Evolutionary conservation across 2,797 vertebrate genomes (phyloP).

Genomic region (Catamblyrhynchus diadema): DNA sequence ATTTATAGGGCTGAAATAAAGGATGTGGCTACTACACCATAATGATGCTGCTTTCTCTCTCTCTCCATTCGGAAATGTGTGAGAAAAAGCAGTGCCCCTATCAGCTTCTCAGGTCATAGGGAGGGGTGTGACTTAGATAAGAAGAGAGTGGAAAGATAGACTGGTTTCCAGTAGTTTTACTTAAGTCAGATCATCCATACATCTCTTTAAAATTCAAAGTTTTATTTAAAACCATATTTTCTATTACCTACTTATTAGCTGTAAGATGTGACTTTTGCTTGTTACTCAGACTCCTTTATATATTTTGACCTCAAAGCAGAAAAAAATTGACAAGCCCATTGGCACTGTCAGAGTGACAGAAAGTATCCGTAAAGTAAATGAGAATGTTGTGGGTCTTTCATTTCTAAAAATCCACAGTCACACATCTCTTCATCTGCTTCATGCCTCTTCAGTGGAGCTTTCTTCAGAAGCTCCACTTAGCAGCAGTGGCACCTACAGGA

Average conservation of each 20-base stretch:
- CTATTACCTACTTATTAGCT: background rate
- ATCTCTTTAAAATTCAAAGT: background rate
- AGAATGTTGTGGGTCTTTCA: background rate
- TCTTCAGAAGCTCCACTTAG: conserved; percentile 56
- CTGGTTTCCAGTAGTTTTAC: background rate
- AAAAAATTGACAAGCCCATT: background rate
- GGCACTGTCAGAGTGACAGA: background rate
- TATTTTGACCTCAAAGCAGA: background rate
- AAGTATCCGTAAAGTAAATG: background rate
- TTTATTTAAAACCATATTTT: background rate
- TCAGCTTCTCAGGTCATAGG: background rate
- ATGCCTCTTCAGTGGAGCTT: background rate
- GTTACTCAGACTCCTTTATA: background rate
- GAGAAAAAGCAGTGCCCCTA: background rate
- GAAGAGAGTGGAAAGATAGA: background rate
- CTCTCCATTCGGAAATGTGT: background rate
- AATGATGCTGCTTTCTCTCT: background rate
- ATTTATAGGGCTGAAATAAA: background rate
- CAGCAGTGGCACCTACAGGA: conserved; percentile 69
- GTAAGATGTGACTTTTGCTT: background rate
- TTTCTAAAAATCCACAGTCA: conserved; percentile 5
- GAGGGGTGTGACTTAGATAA: background rate
- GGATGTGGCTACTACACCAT: background rate
- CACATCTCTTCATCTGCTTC: background rate
- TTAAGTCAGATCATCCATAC: background rate